A percentile compares a stretch with the other conserved stretches of the same genome.
Conservation (phyloP, 2,113 vertebrate genomes). For the Mesitornis unicolor region DNA sequence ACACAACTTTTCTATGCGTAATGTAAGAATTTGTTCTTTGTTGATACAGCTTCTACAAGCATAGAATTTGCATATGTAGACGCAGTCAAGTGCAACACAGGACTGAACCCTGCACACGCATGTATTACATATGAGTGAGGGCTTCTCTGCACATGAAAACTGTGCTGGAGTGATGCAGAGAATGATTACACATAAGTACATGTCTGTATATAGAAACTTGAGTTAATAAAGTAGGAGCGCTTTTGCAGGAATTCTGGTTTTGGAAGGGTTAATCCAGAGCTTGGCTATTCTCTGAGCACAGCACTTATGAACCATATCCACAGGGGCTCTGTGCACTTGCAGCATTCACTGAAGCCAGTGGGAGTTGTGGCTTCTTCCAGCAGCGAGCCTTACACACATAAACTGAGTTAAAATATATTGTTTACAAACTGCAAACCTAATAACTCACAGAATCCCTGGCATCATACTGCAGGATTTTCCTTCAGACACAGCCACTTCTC, state of each 20-base stretch:
- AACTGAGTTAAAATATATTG: not conserved
- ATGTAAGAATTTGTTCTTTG: not conserved
- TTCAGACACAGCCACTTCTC: not conserved
- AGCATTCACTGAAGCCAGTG: not conserved
- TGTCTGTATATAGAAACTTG: accelerated
- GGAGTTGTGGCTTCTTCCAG: not conserved
- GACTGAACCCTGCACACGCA: not conserved
- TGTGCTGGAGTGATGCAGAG: not conserved
- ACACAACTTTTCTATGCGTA: not conserved
- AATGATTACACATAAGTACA: not conserved
- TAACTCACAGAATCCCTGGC: not conserved
- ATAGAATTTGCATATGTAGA: not conserved
- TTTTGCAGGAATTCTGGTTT: not conserved
- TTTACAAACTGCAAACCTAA: not conserved
- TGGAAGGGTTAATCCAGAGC: constrained; percentile 11
- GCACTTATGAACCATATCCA: not conserved
- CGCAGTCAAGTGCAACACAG: not conserved
- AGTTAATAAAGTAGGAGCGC: not conserved
- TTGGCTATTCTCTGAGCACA: not conserved
- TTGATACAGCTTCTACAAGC: not conserved
- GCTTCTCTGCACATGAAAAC: not conserved
- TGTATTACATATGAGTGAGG: accelerated
- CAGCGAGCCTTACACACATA: not conserved
- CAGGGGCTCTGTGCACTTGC: not conserved
- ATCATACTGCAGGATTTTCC: not conserved